Conservation (phyloP, 2,888 invertebrate species). For the Cerastoderma edule region DNA sequence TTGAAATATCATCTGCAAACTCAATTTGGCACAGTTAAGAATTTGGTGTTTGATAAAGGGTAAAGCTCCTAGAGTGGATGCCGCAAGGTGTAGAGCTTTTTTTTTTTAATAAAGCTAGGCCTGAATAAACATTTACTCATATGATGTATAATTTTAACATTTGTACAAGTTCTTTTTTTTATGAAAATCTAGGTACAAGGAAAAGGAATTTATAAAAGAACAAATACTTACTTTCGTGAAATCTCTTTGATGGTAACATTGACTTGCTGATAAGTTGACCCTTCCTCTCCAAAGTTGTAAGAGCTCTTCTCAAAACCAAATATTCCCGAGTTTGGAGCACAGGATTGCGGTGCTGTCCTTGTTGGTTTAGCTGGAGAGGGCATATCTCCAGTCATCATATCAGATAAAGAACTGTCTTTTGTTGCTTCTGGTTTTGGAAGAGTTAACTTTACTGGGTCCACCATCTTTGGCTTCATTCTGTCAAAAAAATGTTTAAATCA, state of each 20-base stretch:
- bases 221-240: constrained; percentile 67
- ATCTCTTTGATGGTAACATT: constrained; percentile 83
- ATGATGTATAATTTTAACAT: too few relatives aligned
- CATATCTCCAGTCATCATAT: constrained; percentile 29
- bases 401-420: not conserved
- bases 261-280: constrained; percentile 89
- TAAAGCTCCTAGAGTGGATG: too few relatives aligned
- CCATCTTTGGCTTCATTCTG: constrained; percentile 8
- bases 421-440: constrained; percentile 4
- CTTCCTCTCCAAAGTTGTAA: constrained; percentile 93
- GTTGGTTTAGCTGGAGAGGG: constrained; percentile 38
- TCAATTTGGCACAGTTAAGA: too few relatives aligned
- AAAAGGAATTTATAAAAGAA: not conserved
- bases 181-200: too few relatives aligned
- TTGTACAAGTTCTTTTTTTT: too few relatives aligned
- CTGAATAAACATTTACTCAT: too few relatives aligned
- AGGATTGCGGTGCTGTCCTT: constrained; percentile 52
- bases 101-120: too few relatives aligned
- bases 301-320: constrained; percentile 87
- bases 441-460: constrained; percentile 10
- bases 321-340: constrained; percentile 57
- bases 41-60: too few relatives aligned
- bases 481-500: not conserved
- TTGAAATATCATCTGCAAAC: too few relatives aligned
- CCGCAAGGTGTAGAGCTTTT: too few relatives aligned